phyloP scores from a whole-genome alignment of 2,113 vertebrate genomes.

The Zeus faber region DNA sequence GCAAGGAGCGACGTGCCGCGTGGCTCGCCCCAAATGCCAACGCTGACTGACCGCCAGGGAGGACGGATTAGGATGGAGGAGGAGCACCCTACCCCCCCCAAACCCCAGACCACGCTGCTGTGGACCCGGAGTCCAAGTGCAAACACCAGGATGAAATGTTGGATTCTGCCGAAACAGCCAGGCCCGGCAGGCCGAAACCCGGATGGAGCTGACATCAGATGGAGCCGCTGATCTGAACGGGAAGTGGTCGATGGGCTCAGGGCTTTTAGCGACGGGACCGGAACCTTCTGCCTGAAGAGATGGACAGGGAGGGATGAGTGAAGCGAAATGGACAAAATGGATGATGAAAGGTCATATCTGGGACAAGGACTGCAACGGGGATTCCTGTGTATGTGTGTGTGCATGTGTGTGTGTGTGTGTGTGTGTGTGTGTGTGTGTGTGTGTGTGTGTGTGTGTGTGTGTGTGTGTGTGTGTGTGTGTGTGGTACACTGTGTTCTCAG shows the following conservation, averaged over 20 bases:
- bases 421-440: slow-evolving; percentile 12
- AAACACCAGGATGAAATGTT: not conserved
- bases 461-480: slow-evolving; percentile 9
- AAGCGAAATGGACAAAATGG: slow-evolving; percentile 7
- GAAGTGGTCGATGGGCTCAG: no score
- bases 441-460: slow-evolving; percentile 6
- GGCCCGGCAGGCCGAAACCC: not conserved
- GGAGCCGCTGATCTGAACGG: no score
- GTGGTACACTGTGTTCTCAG: slow-evolving; percentile 15
- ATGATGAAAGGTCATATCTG: slow-evolving; percentile 3
- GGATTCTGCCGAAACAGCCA: not conserved
- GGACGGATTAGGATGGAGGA: no score
- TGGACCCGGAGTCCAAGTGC: not conserved
- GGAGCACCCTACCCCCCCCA: no score
- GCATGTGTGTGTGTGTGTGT: slow-evolving; percentile 7
- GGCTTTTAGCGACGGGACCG: no score
- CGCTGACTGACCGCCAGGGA: no score
- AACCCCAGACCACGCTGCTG: no score
- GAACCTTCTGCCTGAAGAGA: no score
- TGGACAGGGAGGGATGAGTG: slow-evolving; percentile 4
- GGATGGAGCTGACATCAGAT: no score
- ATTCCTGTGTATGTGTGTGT: not conserved
- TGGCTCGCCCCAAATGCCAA: no score
- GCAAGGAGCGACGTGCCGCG: no score
- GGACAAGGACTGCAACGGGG: slow-evolving; percentile 4